Base-by-base conservation (phyloP, 2,113 vertebrate genomes). In the Gila orcuttii region DNA sequence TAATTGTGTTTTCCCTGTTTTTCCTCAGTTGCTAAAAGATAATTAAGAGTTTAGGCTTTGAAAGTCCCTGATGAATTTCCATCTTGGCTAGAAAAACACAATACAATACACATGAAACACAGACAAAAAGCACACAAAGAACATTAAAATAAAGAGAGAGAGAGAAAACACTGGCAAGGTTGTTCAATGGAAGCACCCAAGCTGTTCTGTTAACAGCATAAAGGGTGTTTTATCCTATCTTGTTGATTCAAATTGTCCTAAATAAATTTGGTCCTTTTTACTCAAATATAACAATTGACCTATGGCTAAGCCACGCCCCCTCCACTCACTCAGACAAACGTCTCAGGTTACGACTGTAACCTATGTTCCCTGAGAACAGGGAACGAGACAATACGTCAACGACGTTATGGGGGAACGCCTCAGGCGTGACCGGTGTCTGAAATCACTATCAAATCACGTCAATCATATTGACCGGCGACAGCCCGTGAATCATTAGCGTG, bases 191-290 rank as follows among this genome's bases (percentile, higher is more conserved):
- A 76, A 62, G 11, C 68, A 60, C 62, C 69, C 36, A 82, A 60
- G 60, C 42, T 86, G 25, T 62, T 83, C 57, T 69, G 9, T 82
- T 28, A 76, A 31, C 36, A 33, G 57, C 64, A 73, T 31, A 68
- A 85, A 86, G 36, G 59, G 79, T 85, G 81, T 86, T 88, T 85
- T 36, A 87, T 87, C 12, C 13, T 59, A 31, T 83, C 62, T 66
- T 77, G 42, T 88, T 82, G 39, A 62, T 83, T 90, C 60, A 76
- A 59, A 82, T 87, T 42, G 47, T 86, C 71, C 88, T 85, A 82
- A 87, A 85, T 88, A 55, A 21, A 47, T 90, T 71, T 88, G 68
- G 75, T 75, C 85, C 87, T 85, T 42, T 57, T 81, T 89, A 89
- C 91, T 90, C 86, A 89, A 90, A 90, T 82, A 62, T 87, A 79